phyloP scores from a whole-genome alignment of 2,888 invertebrate genomes.

The Tetragnatha montana region DNA sequence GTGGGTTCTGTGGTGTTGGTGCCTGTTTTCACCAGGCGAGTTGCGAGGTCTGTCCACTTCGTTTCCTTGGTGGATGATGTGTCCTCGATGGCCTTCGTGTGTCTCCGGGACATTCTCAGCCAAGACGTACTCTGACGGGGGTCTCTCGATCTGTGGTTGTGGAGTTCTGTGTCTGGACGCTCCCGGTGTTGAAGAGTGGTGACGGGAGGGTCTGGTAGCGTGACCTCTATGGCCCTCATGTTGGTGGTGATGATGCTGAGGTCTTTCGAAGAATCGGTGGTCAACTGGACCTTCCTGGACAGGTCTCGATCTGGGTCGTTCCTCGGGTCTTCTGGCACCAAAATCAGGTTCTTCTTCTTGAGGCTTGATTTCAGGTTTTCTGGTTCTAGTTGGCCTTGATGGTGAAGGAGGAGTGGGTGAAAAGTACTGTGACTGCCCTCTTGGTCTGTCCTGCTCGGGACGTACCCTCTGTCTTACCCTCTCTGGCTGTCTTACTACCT shows the following conservation, averaged over 20 bases:
- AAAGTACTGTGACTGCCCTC: neutral
- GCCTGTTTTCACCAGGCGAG: neutral
- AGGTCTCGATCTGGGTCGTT: slow-evolving; percentile 19
- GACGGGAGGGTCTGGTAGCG: neutral
- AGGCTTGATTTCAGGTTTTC: slow-evolving; percentile 17
- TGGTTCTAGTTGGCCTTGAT: slow-evolving; percentile 1
- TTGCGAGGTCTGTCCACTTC: slow-evolving; percentile 13
- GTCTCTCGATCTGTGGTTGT: slow-evolving; percentile 48
- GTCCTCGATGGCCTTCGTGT: slow-evolving; percentile 12
- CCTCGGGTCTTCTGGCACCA: slow-evolving; percentile 4
- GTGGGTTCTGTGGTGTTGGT: no score
- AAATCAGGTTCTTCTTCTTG: slow-evolving; percentile 11
- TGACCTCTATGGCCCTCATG: neutral
- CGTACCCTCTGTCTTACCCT: neutral
- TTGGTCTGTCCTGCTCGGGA: neutral
- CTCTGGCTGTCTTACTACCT: no score
- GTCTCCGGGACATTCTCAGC: slow-evolving; percentile 2
- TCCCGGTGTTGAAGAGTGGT: slow-evolving; percentile 15
- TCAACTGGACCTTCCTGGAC: neutral
- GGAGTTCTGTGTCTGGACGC: slow-evolving; percentile 23
- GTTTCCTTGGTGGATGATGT: slow-evolving; percentile 22
- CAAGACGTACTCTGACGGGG: slow-evolving; percentile 27
- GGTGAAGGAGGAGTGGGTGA: neutral
- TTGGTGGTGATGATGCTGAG: neutral
- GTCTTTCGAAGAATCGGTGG: neutral